These are phyloP conservation scores for Meiosimyza decipiens DNA, from an alignment of 2,888 invertebrate species.

Conservation along the genomic window DNA sequence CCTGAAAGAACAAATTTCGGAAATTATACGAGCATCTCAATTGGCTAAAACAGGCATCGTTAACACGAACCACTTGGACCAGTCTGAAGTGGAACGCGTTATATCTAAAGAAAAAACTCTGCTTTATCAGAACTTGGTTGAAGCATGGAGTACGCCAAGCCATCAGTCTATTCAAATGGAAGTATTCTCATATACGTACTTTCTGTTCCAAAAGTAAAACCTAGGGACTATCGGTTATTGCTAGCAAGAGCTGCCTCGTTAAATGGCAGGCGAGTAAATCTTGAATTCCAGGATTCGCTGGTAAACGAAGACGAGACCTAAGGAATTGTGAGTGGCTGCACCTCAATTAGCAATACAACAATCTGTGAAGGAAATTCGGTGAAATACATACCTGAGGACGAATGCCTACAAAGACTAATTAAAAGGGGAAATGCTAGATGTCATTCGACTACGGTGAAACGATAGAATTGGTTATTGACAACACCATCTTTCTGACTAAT, in stretches of 20 bases:
- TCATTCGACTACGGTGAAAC: no score
- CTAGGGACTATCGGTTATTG: background rate
- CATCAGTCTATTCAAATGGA: background rate
- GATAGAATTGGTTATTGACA: no score
- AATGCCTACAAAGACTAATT: background rate
- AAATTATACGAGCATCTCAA: slow-evolving; percentile 26
- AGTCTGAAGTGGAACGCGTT: background rate
- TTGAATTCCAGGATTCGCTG: no score
- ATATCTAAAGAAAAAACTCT: background rate
- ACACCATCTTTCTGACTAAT: no score
- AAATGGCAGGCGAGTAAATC: background rate
- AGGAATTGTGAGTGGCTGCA: background rate
- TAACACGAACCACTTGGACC: slow-evolving; percentile 35
- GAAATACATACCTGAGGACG: background rate
- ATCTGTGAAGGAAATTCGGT: background rate
- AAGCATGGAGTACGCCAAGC: background rate
- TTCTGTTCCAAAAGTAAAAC: background rate
- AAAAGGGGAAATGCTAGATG: background rate
- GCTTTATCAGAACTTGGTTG: background rate
- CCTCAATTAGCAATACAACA: background rate
- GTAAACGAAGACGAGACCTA: no score
- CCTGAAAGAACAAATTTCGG: slow-evolving; percentile 33
- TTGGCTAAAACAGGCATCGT: background rate
- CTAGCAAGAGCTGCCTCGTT: background rate
- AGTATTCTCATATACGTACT: background rate